Evolutionary conservation across 2,113 vertebrate species (phyloP).

Genomic region (Falcunculus frontatus): DNA sequence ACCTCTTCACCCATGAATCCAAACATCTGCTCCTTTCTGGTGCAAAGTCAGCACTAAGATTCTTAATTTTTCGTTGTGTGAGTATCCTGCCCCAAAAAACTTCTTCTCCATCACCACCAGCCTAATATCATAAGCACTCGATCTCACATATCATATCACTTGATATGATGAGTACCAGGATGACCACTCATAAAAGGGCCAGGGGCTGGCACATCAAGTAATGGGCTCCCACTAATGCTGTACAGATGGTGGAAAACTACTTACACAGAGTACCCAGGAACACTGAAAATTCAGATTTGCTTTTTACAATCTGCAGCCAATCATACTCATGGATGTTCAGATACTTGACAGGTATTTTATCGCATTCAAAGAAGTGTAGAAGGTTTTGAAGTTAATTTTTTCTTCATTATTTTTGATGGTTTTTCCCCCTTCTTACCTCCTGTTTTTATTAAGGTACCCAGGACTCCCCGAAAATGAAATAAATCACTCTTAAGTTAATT

Average conservation of each 20-base stretch:
- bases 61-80: neutral
- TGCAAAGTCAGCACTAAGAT: neutral
- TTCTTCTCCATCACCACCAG: neutral
- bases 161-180: neutral
- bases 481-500: neutral
- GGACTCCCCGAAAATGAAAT: neutral
- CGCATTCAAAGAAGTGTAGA: neutral
- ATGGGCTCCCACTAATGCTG: fast-evolving
- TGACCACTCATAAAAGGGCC: neutral
- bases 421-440: neutral
- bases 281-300: neutral
- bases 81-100: neutral
- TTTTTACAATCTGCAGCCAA: neutral
- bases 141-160: neutral
- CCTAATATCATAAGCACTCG: neutral
- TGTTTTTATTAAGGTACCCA: neutral
- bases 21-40: neutral
- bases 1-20: neutral
- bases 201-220: neutral
- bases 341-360: neutral
- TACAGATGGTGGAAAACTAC: neutral
- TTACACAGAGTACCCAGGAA: neutral
- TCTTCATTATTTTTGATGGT: neutral
- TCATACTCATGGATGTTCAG: neutral
- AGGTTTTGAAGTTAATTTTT: neutral